Base-by-base conservation (phyloP, 2,797 vertebrate genomes). In the Tapirus indicus region DNA sequence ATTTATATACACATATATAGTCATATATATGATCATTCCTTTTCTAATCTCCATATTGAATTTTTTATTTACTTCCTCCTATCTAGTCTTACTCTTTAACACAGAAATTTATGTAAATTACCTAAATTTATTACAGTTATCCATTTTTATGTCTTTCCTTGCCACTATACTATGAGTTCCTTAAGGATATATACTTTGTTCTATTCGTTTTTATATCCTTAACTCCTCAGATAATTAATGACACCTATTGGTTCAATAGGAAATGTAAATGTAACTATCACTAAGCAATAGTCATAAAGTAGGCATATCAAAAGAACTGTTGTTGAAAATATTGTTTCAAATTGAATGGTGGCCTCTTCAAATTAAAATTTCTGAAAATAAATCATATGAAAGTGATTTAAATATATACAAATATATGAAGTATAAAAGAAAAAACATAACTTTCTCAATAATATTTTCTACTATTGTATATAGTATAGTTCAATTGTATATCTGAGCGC, bases 301-400 rank as follows among this genome's bases (percentile, higher is more conserved):
- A 49, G 25, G 4, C 18, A 66, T 27, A 38, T 74, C 64, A 66
- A 88, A 84, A 83, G 32, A 82, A 69, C 38, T 72, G 10, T 35
- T 41, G 29, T 58, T 78, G 32, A 72, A 94, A 78, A 90, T 71
- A 83, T 11, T 85, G 12, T 38, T 80, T 71, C 17, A 6, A 44
- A 49, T 14, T 58, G 62, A 82, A 64, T 54, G 0, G 0, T 23
- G 9, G 16, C 2, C 4, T 18, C 1, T 90, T 79, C 75, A 72
- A 44, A 74, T 74, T 72, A 88, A 90, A 86, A 92, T 21, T 56
- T 47, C 25, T 86, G 20, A 60, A 95, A 87, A 72, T 60, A 84
- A 91, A 58, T 96, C 68, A 66, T n/a, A 32, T 38, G 29, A 78
- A 97, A 82, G 23, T 7, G 1, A 77, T 47, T 90, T 90, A 82